Base-by-base conservation (phyloP, 2,113 vertebrate genomes). In the Marmota flaviventris region DNA sequence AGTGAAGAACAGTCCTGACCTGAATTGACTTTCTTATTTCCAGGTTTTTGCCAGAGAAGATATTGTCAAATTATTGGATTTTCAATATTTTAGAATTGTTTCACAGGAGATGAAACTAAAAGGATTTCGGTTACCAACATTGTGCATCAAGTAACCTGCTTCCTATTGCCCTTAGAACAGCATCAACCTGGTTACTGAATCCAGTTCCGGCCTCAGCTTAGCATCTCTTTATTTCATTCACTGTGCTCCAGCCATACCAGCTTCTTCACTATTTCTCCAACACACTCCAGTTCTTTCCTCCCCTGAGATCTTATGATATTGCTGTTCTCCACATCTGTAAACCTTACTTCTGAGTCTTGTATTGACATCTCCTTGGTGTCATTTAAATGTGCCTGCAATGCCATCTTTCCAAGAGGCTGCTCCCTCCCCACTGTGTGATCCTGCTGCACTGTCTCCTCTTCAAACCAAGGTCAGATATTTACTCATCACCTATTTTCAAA, bases 1-100 rank as follows among this genome's bases (percentile, higher is more conserved):
- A n/a, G 13, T 94, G 27, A 97, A 12, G 4, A n/a, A 83, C 0
- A 53, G 1, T 8, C 4, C 51, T 76, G 51, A 87, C 17, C 24
- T 91, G 93, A 84, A 87, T 1, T 84, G 0, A 92, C 70, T 88
- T 92, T 81, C 32, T 90, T n/a, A 70, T 93, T 95, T 63, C 12
- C 58, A 85, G 13, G 0, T 45, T 79, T 76, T 89, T 90, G 1
- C 32, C 76, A 53, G 63, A 83, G 37, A 94, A 91, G 48, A 63
- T 78, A 45, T 85, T 87, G 90, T 92, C n/a, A 89, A 90, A 27
- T 89, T 56, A 75, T 39, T 34, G 56, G 42, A 89, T 89, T n/a
- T 53, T 69, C 53, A 69, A 20, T 56, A 14, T 93, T 78, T 88
- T 91, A 48, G 58, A 63, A 65, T 29, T 94, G 1, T 42, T 86